These are phyloP conservation scores for Bruchidius siliquastri DNA, from an alignment of 2,888 invertebrate genomes.

Conservation along the genomic window DNA sequence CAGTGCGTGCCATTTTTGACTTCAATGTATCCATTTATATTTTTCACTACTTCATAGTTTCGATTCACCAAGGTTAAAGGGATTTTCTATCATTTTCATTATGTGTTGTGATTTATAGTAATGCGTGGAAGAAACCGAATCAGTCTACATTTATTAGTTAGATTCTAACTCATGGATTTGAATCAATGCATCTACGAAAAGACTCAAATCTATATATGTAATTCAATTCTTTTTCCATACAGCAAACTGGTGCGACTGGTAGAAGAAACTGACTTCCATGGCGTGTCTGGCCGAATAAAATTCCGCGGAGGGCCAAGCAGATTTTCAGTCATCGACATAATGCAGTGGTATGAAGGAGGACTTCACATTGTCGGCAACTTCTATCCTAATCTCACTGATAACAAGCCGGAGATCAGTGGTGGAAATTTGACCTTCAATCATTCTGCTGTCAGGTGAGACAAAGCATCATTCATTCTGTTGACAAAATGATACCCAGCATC, in stretches of 20 bases:
- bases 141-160: too few species aligned
- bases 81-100: too few species aligned
- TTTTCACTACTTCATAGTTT: too few species aligned
- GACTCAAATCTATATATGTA: too few species aligned
- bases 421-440: constrained; percentile 53
- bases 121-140: too few species aligned
- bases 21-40: too few species aligned
- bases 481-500: too few species aligned
- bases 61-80: too few species aligned
- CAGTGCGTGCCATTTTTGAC: too few species aligned
- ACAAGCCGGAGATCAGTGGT: constrained; percentile 48
- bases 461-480: not conserved
- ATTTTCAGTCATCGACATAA: constrained; percentile 56
- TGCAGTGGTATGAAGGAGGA: constrained; percentile 55
- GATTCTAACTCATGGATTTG: too few species aligned
- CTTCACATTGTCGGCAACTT: constrained; percentile 55
- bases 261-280: constrained; percentile 63
- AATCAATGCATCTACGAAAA: too few species aligned
- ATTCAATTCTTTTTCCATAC: constrained; percentile 15
- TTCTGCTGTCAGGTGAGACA: constrained; percentile 46
- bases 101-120: too few species aligned
- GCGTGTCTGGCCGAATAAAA: constrained; percentile 68
- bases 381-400: constrained; percentile 51
- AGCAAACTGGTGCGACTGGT: constrained; percentile 60
- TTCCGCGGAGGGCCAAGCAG: constrained; percentile 67